phyloP scores from a whole-genome alignment of 2,113 vertebrate genomes.

The Leptocoma aspasia region DNA sequence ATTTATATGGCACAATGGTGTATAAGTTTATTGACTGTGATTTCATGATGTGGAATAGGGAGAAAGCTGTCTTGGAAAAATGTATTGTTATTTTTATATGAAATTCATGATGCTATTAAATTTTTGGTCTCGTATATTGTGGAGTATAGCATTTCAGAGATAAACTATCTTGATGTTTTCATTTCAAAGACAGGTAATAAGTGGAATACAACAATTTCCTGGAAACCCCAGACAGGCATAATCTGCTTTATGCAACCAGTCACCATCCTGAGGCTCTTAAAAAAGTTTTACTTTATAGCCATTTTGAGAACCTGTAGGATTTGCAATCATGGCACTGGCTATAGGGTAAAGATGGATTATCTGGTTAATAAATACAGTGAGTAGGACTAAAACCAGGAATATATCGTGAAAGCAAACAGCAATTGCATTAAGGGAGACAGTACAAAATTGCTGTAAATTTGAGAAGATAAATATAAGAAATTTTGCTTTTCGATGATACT shows the following conservation, averaged over 20 bases:
- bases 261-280: constrained; percentile 61
- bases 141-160: constrained; percentile 69
- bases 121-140: constrained; percentile 58
- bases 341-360: constrained; percentile 54
- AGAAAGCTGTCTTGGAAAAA: constrained; percentile 60
- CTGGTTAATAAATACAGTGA: constrained; percentile 63
- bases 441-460: background rate
- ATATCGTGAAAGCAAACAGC: constrained; percentile 36
- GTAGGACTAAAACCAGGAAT: constrained; percentile 28
- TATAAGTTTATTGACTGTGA: constrained; percentile 49
- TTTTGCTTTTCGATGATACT: background rate
- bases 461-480: background rate
- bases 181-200: constrained; percentile 78
- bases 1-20: constrained; percentile 25
- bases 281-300: constrained; percentile 68
- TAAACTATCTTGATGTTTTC: constrained; percentile 77
- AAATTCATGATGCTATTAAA: constrained; percentile 74
- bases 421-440: constrained; percentile 4
- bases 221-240: constrained; percentile 63
- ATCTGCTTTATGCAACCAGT: constrained; percentile 67
- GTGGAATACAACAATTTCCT: constrained; percentile 72
- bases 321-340: constrained; percentile 35
- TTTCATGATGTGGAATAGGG: constrained; percentile 24
- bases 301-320: constrained; percentile 55
- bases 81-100: constrained; percentile 73